Base-by-base conservation (phyloP, 2,797 vertebrate species). In the Smutsia gigantea region DNA sequence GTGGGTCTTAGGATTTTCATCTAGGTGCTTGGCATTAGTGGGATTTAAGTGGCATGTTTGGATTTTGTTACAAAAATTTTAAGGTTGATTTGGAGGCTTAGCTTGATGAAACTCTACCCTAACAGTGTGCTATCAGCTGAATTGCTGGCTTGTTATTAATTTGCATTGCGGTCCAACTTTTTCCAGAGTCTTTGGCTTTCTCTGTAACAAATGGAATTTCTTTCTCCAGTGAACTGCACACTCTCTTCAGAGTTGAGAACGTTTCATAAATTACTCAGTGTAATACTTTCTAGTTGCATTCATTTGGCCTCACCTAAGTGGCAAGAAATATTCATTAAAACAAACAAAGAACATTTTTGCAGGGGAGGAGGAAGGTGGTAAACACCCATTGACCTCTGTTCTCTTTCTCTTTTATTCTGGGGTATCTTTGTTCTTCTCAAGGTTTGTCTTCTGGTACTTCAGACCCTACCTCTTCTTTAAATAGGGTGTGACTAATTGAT, bases 131-230 rank as follows among this genome's bases (percentile, higher is more conserved):
- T 95, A 4, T 77, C 64, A 82, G 25, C 79, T 51, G 71, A 96
- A 39, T 55, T 79, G 75, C 85, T 83, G 72, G 31, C 53, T 93
- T 61, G 0, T 74, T 86, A 61, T 77, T 93, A 92, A 71, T 93
- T 82, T 95, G 53, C 61, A 75, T 66, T 94, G n/a, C 42, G 42
- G 21, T 51, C 37, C 46, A 72, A 34, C n/a, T 37, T 63, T 92
- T 82, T 95, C 79, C 90, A 69, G 79, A 87, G 61, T 89, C 51
- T 81, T 86, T 59, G 51, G 19, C 75, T 96, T 82, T 78, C 66
- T 66, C 79, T 88, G 84, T 82, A 93, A 95, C 82, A 93, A 95
- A 90, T 89, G 85, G 66, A 81, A 81, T 96, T 93, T 94, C 55
- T 66, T 78, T 88, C 85, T 96, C 69, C 59, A 86, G 0, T 93